Evolutionary conservation across 64 coral and sea anemone species (phyloP).

Genomic region (Pocillopora damicornis): DNA sequence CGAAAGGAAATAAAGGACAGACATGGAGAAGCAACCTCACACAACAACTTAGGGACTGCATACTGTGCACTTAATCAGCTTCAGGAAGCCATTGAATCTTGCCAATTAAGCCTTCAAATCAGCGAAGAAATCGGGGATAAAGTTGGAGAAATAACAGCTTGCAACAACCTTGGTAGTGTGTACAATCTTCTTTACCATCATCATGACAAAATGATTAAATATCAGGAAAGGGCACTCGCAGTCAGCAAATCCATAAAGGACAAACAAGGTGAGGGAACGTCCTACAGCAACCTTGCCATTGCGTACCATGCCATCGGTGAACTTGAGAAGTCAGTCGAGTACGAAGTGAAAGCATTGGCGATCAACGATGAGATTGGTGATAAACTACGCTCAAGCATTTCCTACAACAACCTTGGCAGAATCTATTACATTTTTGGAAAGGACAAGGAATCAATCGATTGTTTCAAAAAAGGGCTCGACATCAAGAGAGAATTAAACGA

Average conservation of each 20-base stretch:
- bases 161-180: slow-evolving; percentile 2
- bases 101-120: background rate
- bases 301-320: background rate
- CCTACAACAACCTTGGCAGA: slow-evolving; percentile 21
- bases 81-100: background rate
- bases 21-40: slow-evolving; percentile 5
- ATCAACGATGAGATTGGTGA: background rate
- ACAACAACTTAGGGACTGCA: slow-evolving; percentile 13
- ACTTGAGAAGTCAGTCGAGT: background rate
- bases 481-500: slow-evolving; percentile 13
- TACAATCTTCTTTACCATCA: background rate
- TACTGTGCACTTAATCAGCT: slow-evolving; percentile 11
- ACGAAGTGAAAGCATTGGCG: background rate
- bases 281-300: background rate
- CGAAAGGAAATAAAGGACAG: background rate
- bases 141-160: background rate
- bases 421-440: slow-evolving; percentile 2
- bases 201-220: background rate
- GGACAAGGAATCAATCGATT: background rate
- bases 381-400: background rate
- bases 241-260: background rate
- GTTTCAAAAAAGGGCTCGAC: background rate
- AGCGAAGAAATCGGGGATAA: background rate
- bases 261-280: background rate
- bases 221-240: background rate